Evolutionary conservation across 2,888 invertebrate species (phyloP), one percentile per base, ranked within the genome.

Genomic region (Oscheius sp.): DNA sequence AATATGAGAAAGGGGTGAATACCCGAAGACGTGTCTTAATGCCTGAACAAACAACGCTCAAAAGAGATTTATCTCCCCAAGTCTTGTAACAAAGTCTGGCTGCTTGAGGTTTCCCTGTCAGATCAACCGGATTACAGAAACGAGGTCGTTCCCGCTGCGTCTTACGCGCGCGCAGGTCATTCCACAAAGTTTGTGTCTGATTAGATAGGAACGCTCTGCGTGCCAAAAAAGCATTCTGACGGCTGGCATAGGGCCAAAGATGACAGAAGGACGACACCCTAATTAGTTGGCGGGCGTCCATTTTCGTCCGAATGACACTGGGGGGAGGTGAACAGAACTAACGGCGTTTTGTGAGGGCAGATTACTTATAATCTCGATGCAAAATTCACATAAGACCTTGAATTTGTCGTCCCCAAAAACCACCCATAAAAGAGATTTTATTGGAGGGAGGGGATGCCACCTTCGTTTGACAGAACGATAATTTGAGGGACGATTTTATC

Each of bases 141-240:
- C 37, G 58, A 55, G 70, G 58, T 70, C 70, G 70, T n/a, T 66
- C 66, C 58, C 70, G 47, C 58, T 57, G 70, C 32, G 53, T 33
- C 55, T 29, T 55, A 21, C 33, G 57, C 58, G 51, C 21, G 37
- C 60, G 60, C 60, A 37, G 37, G 60, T 42, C 60, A 42, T 60
- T 63, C 63, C 63, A n/a, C 11, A n/a, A 21, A 21, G 21, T 58
- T 35, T 10, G n/a, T 50, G n/a, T 35, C n/a, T 63, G 63, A 63
- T 63, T 63, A 63, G 63, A 63, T 63, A 63, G 47, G 53, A 29
- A 3, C 53, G 3, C 53, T 53, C 53, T 7, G 4, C 53, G 29
- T 9, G 29, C 3, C 3, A 29, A 53, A 53, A 53, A 53, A 29
- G 10, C 29, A 53, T 53, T 50, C 13, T 50, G 4, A 53, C 29